Conservation (phyloP, 2,797 vertebrate genomes). For the Psittacula derbiana region DNA sequence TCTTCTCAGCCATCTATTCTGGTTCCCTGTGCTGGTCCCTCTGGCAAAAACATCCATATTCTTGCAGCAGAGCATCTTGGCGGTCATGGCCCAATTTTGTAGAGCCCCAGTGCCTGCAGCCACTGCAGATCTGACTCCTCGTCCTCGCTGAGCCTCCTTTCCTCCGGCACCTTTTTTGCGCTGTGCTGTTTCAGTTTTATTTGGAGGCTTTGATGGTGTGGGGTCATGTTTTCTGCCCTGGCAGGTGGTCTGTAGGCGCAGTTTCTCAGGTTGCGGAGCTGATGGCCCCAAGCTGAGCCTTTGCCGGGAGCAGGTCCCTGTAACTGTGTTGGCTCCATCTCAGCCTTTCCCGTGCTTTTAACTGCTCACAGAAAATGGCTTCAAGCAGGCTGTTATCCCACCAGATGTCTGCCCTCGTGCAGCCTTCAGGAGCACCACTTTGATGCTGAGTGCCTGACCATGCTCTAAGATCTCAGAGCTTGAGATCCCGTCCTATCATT, state of each 20-base stretch:
- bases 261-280: neutral
- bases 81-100: neutral
- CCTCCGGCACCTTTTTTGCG: neutral
- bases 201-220: neutral
- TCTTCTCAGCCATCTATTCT: neutral
- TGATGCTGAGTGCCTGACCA: neutral
- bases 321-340: rapidly evolving
- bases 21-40: neutral
- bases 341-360: neutral
- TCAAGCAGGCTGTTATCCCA: neutral
- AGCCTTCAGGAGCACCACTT: neutral
- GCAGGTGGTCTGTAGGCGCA: neutral
- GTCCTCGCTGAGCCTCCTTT: neutral
- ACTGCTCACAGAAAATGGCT: neutral
- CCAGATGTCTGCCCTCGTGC: neutral
- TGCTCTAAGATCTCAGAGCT: neutral
- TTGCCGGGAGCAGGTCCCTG: neutral
- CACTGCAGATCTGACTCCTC: rapidly evolving
- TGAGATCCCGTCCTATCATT: neutral
- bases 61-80: neutral
- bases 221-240: neutral
- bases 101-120: neutral
- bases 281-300: neutral
- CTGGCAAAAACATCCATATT: neutral
- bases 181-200: neutral